phyloP scores from a whole-genome alignment of 2,797 vertebrate species.

The Acrossocheilus wenchowensis region DNA sequence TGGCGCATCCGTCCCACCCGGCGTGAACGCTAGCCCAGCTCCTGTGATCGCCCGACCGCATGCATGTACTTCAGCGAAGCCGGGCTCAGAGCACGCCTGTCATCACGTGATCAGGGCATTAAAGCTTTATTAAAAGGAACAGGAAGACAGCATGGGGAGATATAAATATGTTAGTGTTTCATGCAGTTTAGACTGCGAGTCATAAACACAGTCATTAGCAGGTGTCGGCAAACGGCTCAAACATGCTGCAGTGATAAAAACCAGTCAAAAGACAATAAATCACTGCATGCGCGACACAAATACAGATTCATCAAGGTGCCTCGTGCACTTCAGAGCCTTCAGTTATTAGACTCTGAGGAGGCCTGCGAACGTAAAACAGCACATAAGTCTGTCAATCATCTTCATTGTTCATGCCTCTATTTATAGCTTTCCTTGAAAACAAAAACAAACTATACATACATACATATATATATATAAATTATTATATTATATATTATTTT shows the following conservation, averaged over 20 bases:
- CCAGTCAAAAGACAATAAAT: not conserved
- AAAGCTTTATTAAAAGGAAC: conserved; percentile 22
- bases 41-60: not conserved
- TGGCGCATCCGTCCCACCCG: conserved; percentile 17
- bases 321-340: not conserved
- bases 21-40: not conserved
- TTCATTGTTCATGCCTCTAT: not conserved
- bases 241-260: conserved; percentile 11
- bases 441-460: too few relatives aligned
- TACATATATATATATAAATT: too few relatives aligned
- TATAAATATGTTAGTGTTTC: conserved; percentile 35
- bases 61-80: not conserved
- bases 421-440: not conserved
- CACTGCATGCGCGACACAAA: not conserved
- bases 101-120: not conserved
- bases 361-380: not conserved
- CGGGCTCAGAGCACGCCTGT: not conserved
- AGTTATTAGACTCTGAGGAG: conserved; percentile 14
- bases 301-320: not conserved
- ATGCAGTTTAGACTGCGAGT: not conserved
- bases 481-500: too few relatives aligned
- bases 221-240: conserved; percentile 3
- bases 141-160: conserved; percentile 27
- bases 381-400: not conserved
- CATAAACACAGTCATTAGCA: conserved; percentile 21